These are phyloP conservation scores for Allygus modestus DNA, from an alignment of 2,888 invertebrate species.

Conservation along the genomic window DNA sequence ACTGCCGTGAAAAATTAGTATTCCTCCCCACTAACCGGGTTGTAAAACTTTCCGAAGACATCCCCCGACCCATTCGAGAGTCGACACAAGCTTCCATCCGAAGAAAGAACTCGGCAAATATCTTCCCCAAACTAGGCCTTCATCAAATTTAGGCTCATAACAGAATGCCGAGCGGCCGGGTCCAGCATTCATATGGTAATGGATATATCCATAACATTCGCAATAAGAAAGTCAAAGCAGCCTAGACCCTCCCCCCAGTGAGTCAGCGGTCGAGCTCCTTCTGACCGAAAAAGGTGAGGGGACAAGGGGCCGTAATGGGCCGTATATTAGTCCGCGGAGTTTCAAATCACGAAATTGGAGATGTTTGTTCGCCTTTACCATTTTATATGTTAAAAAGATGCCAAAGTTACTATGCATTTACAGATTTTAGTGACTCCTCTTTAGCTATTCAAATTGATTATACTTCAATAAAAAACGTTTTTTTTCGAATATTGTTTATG, in stretches of 20 bases:
- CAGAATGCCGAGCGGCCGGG: constrained; percentile 13
- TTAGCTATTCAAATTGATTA: too few species aligned
- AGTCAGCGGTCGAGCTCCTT: constrained; percentile 1
- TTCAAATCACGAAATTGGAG: too few species aligned
- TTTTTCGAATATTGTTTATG: too few species aligned
- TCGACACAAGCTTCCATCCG: constrained; percentile 10
- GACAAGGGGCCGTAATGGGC: neutral
- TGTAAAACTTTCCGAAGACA: constrained; percentile 26
- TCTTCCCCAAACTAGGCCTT: constrained; percentile 40
- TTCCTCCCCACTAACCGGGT: neutral
- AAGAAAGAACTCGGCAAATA: constrained; percentile 22
- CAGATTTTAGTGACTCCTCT: too few species aligned
- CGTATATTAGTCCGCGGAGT: too few species aligned
- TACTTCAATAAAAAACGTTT: too few species aligned
- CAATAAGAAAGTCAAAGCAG: constrained; percentile 51
- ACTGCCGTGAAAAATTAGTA: neutral
- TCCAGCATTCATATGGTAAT: constrained; percentile 54
- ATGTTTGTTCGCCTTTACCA: too few species aligned
- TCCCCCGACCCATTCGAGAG: neutral
- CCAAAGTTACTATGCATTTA: too few species aligned
- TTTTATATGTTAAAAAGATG: too few species aligned
- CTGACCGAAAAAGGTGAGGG: neutral
- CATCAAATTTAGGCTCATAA: constrained; percentile 54
- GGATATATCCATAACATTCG: constrained; percentile 42
- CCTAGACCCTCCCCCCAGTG: neutral